A percentile compares a stretch with the other conserved stretches of the same genome.
Conservation (phyloP, 2,113 vertebrate genomes). For the Scomber japonicus region DNA sequence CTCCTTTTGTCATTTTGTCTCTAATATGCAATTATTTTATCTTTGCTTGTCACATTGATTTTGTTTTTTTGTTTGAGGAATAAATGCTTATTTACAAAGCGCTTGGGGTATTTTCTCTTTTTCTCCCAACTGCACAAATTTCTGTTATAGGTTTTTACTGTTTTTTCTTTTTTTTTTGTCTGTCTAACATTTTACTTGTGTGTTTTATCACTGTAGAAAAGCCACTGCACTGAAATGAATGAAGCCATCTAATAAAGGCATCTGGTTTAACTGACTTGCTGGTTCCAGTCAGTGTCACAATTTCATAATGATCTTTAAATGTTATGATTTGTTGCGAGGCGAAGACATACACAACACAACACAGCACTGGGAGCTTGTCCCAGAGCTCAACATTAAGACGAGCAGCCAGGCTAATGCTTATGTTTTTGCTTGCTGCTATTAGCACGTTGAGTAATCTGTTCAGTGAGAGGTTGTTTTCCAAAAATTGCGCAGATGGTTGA, state of each 20-base stretch:
- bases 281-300: constrained; percentile 60
- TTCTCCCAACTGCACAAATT: background rate
- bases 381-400: constrained; percentile 66
- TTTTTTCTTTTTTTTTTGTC: background rate
- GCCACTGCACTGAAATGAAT: constrained; percentile 26
- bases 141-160: background rate
- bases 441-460: constrained; percentile 60
- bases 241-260: constrained; percentile 40
- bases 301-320: constrained; percentile 76
- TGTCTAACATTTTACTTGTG: constrained; percentile 4
- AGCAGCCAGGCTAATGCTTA: constrained; percentile 43
- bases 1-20: constrained; percentile 10
- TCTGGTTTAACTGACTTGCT: constrained; percentile 48
- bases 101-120: constrained; percentile 19
- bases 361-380: constrained; percentile 45
- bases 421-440: constrained; percentile 50
- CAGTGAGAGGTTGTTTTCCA: constrained; percentile 25
- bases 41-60: constrained; percentile 25
- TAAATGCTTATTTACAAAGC: constrained; percentile 26
- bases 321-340: constrained; percentile 60
- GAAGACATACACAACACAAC: constrained; percentile 25
- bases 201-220: constrained; percentile 27
- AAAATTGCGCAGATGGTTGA: constrained; percentile 57
- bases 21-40: constrained; percentile 23
- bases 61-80: constrained; percentile 8